phyloP scores from a whole-genome alignment of 2,888 invertebrate genomes.

The Vanessa cardui region DNA sequence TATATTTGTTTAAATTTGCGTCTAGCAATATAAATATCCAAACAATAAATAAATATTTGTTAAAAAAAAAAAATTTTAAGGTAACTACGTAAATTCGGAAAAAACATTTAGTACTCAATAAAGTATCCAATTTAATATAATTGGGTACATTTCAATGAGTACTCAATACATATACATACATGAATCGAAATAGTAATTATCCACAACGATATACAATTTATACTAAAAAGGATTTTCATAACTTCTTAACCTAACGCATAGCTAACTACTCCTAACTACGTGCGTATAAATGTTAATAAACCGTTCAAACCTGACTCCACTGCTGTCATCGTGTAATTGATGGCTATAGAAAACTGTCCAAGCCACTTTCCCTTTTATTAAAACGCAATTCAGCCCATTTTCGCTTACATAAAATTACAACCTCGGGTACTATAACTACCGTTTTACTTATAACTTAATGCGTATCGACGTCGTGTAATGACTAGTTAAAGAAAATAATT shows the following conservation, averaged over 20 bases:
- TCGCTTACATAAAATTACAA: slow-evolving; percentile 18
- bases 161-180: no score
- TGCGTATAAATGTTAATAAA: slow-evolving; percentile 31
- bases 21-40: no score
- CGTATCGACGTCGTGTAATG: slow-evolving; percentile 44
- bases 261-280: slow-evolving; percentile 16
- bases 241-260: slow-evolving; percentile 12
- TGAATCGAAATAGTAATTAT: background rate
- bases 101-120: no score
- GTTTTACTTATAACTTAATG: slow-evolving; percentile 39
- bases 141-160: background rate
- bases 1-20: no score
- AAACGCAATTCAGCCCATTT: slow-evolving; percentile 26
- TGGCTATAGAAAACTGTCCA: slow-evolving; percentile 34
- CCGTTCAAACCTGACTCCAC: slow-evolving; percentile 35
- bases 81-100: no score
- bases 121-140: slow-evolving; percentile 2
- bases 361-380: slow-evolving; percentile 39
- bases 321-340: slow-evolving; percentile 41
- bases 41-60: no score
- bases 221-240: background rate
- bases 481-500: slow-evolving; percentile 38
- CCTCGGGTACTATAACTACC: slow-evolving; percentile 37
- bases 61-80: no score
- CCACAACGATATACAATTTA: background rate